Evolutionary conservation across 2,113 vertebrate genomes (phyloP), one percentile per base, ranked within the genome.

Genomic region (Pachypanchax playfairii): DNA sequence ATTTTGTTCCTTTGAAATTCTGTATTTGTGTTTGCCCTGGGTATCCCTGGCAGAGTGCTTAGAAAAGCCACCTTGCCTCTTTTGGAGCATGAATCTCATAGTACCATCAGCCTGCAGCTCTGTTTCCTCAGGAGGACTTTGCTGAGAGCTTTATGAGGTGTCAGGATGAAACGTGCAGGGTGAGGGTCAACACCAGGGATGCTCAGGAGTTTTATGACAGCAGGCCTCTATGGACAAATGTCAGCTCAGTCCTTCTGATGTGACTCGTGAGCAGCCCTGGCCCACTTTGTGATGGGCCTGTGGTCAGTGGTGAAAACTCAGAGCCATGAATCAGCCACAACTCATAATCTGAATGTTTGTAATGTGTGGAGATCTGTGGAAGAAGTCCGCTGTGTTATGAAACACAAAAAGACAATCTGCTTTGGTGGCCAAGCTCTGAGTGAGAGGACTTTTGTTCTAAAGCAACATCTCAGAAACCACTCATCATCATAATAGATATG

Each of bases 91-190:
- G 66, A 25, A 36, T 46, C 35, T 50, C 60, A 54, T 73, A 78
- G 61, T 85, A 69, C 55, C 43, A 17, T 78, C 35, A 25, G 39
- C 58, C 48, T 17, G 49, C 21, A 53, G 61, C 61, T 65, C 24
- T 54, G 82, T 26, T 86, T 76, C 73, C 75, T 78, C 62, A 25
- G 65, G 33, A 61, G 69, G 58, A 15, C 41, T 12, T 75, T 48
- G 66, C 58, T 73, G 55, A 66, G 63, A 63, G 67, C 68, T 80
- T 87, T 72, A 78, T 48, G 79, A 85, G 68, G 77, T 70, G 74
- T 82, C 65, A 59, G 64, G 51, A 56, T 81, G 82, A 88, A 57
- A 70, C 42, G 49, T 67, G 60, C 71, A 74, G 57, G 81, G 76
- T 73, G 63, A 43, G 65, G 46, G 50, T 75, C 63, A 65, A 54